Conservation (phyloP, 2,113 vertebrate species). For the Nycticebus coucang region DNA sequence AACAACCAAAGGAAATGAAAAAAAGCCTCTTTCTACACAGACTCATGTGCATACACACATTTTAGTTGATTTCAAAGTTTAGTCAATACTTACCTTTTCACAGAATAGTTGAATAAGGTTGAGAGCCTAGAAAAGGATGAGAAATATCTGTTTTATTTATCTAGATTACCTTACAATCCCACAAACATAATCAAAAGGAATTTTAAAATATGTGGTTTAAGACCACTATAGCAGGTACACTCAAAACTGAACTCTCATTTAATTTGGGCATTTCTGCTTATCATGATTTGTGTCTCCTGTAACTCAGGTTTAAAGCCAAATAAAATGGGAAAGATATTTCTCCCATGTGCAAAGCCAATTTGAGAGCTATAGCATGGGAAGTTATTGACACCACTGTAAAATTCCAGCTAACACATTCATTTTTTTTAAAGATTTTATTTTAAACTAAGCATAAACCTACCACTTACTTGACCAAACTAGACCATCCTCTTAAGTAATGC, state of each 20-base stretch:
- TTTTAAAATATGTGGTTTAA: conserved; percentile 41
- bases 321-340: conserved; percentile 66
- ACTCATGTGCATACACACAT: not conserved
- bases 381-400: conserved; percentile 59
- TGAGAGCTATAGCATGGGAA: conserved; percentile 34
- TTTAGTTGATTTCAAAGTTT: not conserved
- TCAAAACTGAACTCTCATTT: conserved; percentile 54
- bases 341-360: conserved; percentile 59
- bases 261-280: conserved; percentile 47
- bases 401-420: conserved; percentile 20
- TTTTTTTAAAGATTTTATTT: conserved; percentile 59
- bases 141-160: conserved; percentile 41
- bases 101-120: not conserved
- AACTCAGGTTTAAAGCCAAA: conserved; percentile 68
- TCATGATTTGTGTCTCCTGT: conserved; percentile 47
- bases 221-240: not conserved
- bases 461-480: conserved; percentile 36
- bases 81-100: not conserved
- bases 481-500: not conserved
- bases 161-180: conserved; percentile 46
- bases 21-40: not conserved
- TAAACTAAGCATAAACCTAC: conserved; percentile 51
- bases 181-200: not conserved
- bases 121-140: not conserved
- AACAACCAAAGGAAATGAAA: not conserved